Evolutionary conservation across 2,888 invertebrate species (phyloP), one percentile per base, ranked within the genome.

Genomic region (Diplolepis rosae): DNA sequence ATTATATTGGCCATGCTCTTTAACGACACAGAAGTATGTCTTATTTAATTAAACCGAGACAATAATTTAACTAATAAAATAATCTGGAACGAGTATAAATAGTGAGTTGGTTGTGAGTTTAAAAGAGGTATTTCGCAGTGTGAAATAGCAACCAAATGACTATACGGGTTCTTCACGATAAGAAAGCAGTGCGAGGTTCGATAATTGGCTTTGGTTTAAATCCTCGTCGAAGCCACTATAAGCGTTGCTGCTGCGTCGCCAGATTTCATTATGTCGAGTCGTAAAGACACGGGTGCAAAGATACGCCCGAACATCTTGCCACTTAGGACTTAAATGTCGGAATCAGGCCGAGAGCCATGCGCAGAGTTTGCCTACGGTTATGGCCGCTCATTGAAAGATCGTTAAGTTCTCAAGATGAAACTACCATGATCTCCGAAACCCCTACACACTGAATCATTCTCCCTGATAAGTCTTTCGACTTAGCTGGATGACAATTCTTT

Each of bases 401-500:
- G 69, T 76, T 66, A 69, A 69, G 69, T 56, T 28, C 32, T 32
- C 32, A 61, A 65, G 50, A 54, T 39, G 68, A 70, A 28, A 66
- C 65, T 30, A 54, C 28, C 32, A 32, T 52, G 66, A 30, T 52
- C n/a, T 52, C 68, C 50, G 66, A 67, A 68, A 48, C 69, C 13
- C 61, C 22, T 32, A 28, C 48, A 45, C 51, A 54, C 13, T 71
- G 70, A 75, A 54, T 74, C 71, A 77, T 77, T 74, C 65, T 54
- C 48, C 24, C 27, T 50, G 75, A 75, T 73, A 76, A 73, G 68
- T 71, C 56, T 69, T 54, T 68, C 69, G 56, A 52, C 61, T 42
- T 48, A 48, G 11, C 18, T 48, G 48, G 4, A 48, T 11, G 69
- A 42, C 42, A 56, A 56, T 56, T 15, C 32, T 32, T 35, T 5